A percentile compares a stretch with the other conserved stretches of the same genome.
Evolutionary conservation across 2,888 invertebrate species (phyloP).

Genomic region (Drosophila infuscata): DNA sequence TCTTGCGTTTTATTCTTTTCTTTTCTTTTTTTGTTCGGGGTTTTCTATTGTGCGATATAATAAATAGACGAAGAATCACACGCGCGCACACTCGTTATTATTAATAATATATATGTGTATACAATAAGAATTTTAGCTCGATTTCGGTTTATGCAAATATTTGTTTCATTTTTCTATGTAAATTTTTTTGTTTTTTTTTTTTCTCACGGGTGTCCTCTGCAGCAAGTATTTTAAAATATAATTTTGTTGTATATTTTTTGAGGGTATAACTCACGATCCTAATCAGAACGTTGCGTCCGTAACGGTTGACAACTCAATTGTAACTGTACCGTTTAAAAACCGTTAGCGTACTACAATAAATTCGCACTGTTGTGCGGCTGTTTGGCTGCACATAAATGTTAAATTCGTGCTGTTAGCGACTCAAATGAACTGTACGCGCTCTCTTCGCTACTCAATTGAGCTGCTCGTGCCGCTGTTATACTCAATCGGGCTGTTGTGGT

Average conservation of each 20-base stretch:
- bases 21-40: slow-evolving; percentile 37
- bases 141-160: slow-evolving; percentile 65
- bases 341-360: slow-evolving; percentile 61
- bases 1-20: slow-evolving; percentile 46
- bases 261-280: slow-evolving; percentile 71
- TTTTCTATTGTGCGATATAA: slow-evolving; percentile 74
- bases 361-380: slow-evolving; percentile 47
- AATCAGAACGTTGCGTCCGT: slow-evolving; percentile 79
- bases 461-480: slow-evolving; percentile 30
- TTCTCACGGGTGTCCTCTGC: slow-evolving; percentile 39
- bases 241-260: slow-evolving; percentile 29
- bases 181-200: slow-evolving; percentile 11
- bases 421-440: slow-evolving; percentile 45
- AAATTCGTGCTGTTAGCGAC: slow-evolving; percentile 38
- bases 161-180: slow-evolving; percentile 36
- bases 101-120: slow-evolving; percentile 43
- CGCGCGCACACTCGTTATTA: slow-evolving; percentile 68
- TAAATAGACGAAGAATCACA: slow-evolving; percentile 74
- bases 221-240: slow-evolving; percentile 23
- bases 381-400: slow-evolving; percentile 50
- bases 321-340: slow-evolving; percentile 65
- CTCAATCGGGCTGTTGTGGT: slow-evolving; percentile 18
- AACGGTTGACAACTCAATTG: slow-evolving; percentile 71
- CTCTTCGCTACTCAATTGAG: slow-evolving; percentile 40
- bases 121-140: slow-evolving; percentile 44